Evolutionary conservation across 2,113 vertebrate species (phyloP), one percentile per base, ranked within the genome.

Genomic region (Rhodinocichla rosea): DNA sequence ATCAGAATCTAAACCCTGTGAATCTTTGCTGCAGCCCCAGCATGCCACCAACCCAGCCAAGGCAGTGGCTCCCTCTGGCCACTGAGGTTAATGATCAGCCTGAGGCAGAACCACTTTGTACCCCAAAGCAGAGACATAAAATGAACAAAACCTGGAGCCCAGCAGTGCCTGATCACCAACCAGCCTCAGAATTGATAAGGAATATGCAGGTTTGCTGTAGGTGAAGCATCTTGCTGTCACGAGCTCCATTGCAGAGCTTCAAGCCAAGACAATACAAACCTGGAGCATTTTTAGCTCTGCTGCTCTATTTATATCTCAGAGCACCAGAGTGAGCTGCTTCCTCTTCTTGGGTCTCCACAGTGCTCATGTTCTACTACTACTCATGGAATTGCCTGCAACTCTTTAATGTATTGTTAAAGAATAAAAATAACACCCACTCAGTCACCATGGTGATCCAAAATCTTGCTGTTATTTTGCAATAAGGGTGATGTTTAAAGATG

Each of bases 251-350:
- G 59, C 70, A 87, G 69, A 91, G 76, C 80, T 65, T 39, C 42
- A 80, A 84, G 84, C 90, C 76, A 88, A 85, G 74, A 44, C 91
- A 94, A 73, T 73, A 83, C 79, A 94, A 93, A 78, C 59, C 83
- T 85, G n/a, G 7, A 57, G 49, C 68, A n/a, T 92, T 92, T 94
- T 97, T 94, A 96, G 95, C 77, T 89, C 76, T 35, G 32, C 74
- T 64, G 55, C 7, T 79, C 83, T 96, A 97, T 95, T 96, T 96
- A 49, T 97, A 92, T 33, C 85, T 55, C 83, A 71, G 68, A 92
- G 63, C 83, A 81, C 5, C 45, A 33, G 37, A 90, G 80, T 44
- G 77, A 92, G 63, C 39, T 60, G 73, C 55, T 93, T 92, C 94
- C 91, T 88, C 8, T 64, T 73, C 76, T 79, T 60, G 75, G 68